Base-by-base conservation (phyloP, 2,888 invertebrate species). In the Phengaris alcon region DNA sequence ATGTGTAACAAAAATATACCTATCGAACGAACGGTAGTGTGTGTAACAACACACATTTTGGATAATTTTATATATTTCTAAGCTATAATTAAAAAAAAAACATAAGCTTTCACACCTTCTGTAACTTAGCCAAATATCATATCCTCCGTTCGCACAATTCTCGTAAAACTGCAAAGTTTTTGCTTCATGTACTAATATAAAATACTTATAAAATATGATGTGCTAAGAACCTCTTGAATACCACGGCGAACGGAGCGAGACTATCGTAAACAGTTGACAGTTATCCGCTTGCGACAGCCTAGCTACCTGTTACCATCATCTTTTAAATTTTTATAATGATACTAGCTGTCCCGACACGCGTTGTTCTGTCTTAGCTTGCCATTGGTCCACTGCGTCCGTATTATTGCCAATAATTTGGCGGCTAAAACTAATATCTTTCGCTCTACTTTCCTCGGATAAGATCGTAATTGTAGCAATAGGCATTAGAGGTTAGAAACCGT, bases 401-500 rank as follows among this genome's bases (percentile, higher is more conserved):
- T 48, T 6, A 57, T 57, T 15, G 3, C n/a, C 8, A 57, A 57
- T 57, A 15, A 57, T 57, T 57, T 15, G 57, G 57, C 57, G 57
- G 57, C 59, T 22, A 2, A 52, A 52, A 52, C 52, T 52, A 52
- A 52, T 52, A 59, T 59, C 15, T 59, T 12, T 10, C 57, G 57
- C 57, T 77, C 78, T 12, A 76, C 79, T 79, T 77, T 77, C 77
- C 52, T 76, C 48, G 75, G 81, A 81, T 80, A 78, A 75, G 54
- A 79, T 80, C 79, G 77, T 77, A 77, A 79, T 81, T 76, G 48
- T 35, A 76, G 78, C 81, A 81, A 78, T 77, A 75, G 77, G 79
- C 79, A 78, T 81, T 80, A 81, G 78, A 77, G 78, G 78, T 82
- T 82, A 82, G 82, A 82, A 82, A 82, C 82, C 82, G 82, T 81